Percentiles rank a stretch among this genome's conserved stretches.
These are phyloP conservation scores for Dicrostonyx torquatus DNA, from an alignment of 2,797 vertebrate species.

Conservation along the genomic window DNA sequence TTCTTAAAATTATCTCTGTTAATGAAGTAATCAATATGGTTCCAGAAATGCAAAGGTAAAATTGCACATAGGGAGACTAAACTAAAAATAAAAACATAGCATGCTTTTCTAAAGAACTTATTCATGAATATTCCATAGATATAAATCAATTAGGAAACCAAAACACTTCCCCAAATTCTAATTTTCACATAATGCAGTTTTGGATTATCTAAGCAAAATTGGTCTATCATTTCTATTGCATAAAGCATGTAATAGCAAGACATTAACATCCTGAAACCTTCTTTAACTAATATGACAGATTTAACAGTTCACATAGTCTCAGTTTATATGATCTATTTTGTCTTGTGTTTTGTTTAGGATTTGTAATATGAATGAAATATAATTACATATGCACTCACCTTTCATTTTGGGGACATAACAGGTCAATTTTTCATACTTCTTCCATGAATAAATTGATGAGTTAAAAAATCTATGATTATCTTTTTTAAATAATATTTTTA, in stretches of 20 bases:
- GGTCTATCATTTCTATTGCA: slow-evolving; percentile 37
- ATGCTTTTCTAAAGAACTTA: neutral
- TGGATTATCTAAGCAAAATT: slow-evolving; percentile 26
- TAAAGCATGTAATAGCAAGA: neutral
- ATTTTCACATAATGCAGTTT: slow-evolving; percentile 45
- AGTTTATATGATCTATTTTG: slow-evolving; percentile 53
- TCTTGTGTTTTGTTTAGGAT: slow-evolving; percentile 34
- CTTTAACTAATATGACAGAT: slow-evolving; percentile 44
- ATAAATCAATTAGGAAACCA: slow-evolving; percentile 10
- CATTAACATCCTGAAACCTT: slow-evolving; percentile 33
- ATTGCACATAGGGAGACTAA: neutral
- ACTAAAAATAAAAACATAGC: slow-evolving; percentile 13
- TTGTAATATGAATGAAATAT: slow-evolving; percentile 38
- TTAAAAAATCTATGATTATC: neutral
- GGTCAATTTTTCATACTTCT: slow-evolving; percentile 1
- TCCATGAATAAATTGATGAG: slow-evolving; percentile 32
- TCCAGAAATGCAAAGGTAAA: slow-evolving; percentile 33
- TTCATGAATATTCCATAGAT: neutral
- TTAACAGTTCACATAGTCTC: slow-evolving; percentile 39
- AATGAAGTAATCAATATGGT: neutral
- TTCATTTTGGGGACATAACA: neutral
- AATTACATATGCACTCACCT: neutral
- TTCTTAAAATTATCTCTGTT: slow-evolving; percentile 42
- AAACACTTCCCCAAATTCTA: slow-evolving; percentile 9
- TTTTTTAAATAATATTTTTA: neutral